phyloP scores from a whole-genome alignment of 2,888 invertebrate species.

The Agrochola litura region DNA sequence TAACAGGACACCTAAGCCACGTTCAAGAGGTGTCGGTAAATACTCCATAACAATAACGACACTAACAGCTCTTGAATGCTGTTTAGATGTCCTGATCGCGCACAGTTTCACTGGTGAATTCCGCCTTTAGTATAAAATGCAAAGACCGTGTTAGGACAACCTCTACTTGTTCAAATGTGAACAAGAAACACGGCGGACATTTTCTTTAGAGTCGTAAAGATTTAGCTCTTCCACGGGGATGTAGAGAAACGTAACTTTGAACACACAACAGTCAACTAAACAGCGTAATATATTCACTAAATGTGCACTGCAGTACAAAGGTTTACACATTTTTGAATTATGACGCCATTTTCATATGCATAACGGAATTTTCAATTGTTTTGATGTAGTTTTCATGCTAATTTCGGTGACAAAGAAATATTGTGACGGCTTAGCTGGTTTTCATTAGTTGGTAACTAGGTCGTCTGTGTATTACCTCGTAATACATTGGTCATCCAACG shows the following conservation, averaged over 20 bases:
- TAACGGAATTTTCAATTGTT: slow-evolving; percentile 54
- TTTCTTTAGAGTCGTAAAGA: slow-evolving; percentile 71
- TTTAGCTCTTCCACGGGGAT: slow-evolving; percentile 70
- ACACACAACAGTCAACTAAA: slow-evolving; percentile 43
- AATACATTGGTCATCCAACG: slow-evolving; percentile 13
- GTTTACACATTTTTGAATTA: slow-evolving; percentile 53
- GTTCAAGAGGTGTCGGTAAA: not conserved
- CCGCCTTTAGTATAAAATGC: slow-evolving; percentile 59
- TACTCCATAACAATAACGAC: not conserved
- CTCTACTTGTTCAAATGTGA: slow-evolving; percentile 70
- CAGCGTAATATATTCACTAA: slow-evolving; percentile 51
- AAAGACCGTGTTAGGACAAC: slow-evolving; percentile 59
- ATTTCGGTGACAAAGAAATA: slow-evolving; percentile 47
- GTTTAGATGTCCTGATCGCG: not conserved
- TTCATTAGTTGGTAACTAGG: slow-evolving; percentile 34
- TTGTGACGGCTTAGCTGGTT: slow-evolving; percentile 21
- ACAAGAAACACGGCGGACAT: slow-evolving; percentile 70
- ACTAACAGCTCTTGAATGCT: not conserved
- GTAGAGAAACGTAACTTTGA: slow-evolving; percentile 58
- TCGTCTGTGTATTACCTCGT: slow-evolving; percentile 1
- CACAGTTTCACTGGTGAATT: not conserved
- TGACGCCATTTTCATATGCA: slow-evolving; percentile 43
- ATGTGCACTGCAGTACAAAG: slow-evolving; percentile 43
- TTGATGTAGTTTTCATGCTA: slow-evolving; percentile 58
- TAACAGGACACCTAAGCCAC: not conserved